Evolutionary conservation across 2,888 invertebrate genomes (phyloP).

Genomic region (Quadroppia sp.): DNA sequence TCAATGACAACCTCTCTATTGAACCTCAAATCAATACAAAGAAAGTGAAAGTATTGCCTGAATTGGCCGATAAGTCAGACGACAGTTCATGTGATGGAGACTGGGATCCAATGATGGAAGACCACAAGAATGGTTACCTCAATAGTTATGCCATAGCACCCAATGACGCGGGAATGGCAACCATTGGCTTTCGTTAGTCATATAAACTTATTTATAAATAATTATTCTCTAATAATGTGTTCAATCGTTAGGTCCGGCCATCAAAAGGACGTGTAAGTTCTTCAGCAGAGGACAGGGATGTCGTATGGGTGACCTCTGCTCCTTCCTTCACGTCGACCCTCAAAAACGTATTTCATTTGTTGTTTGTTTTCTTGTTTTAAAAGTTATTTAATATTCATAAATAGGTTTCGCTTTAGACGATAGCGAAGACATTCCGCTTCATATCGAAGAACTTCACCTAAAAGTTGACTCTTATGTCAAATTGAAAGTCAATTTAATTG

Average conservation of each 20-base stretch:
- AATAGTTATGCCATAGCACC: not conserved
- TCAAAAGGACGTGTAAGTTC: not conserved
- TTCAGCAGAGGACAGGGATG: not conserved
- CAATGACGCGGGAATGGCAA: not conserved
- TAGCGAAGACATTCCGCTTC: not conserved
- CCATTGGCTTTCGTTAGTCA: not conserved
- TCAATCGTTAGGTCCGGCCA: too few species aligned
- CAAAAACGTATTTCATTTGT: not conserved
- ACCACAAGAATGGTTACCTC: not conserved
- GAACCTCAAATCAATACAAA: not conserved
- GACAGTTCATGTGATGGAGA: not conserved
- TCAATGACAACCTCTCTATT: not conserved
- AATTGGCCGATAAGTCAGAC: conserved; percentile 8
- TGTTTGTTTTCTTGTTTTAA: not conserved
- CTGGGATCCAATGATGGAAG: conserved; percentile 15
- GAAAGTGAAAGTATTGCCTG: not conserved
- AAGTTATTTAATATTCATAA: not conserved
- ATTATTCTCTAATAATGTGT: not conserved
- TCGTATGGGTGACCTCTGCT: not conserved
- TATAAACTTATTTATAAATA: not conserved
- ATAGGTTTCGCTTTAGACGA: not conserved
- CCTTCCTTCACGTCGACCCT: conserved; percentile 15
- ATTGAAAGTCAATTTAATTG: not conserved
- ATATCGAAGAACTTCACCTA: not conserved
- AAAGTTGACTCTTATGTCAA: not conserved